Base-by-base conservation (phyloP, 2,797 vertebrate species). In the Spheniscus humboldti region DNA sequence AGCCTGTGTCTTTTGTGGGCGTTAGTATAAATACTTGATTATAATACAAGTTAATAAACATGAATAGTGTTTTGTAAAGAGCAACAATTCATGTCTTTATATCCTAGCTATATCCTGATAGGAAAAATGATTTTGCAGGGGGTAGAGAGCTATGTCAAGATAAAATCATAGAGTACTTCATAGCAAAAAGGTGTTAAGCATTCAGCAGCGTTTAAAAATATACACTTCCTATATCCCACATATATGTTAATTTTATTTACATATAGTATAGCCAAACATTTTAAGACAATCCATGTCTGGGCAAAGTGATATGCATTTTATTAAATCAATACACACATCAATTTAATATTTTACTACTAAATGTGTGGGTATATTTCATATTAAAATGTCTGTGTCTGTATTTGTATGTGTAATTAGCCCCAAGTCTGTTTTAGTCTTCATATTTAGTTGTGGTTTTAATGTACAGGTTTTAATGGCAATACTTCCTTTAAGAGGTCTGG, bases 401-500 rank as follows among this genome's bases (percentile, higher is more conserved):
- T 84, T 67, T 80, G 18, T 79, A 74, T 48, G 8, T 20, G 13
- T 41, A 66, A 82, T 55, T 79, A 90, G 13, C 13, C 7, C 23
- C 33, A 90, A 68, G 17, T 13, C 31, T 80, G 20, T 67, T 76
- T 33, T 23, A 52, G 18, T 80, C 67, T 88, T 37, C 47, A 63
- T 24, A 23, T 39, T 60, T 43, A 79, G 18, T 75, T 67, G 43
- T 35, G 35, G 35, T 50, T 85, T 62, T 62, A 83, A 95, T 93
- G 48, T 31, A 33, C 31, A 86, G 45, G 45, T 88, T 88, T 88
- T 73, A 91, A 89, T 57, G n/a, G 52, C 45, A 85, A 84, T 60
- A 81, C 37, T 55, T 86, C 78, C 20, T 86, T 73, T 41, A 73
- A 93, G 78, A 96, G 56, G 95, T 68, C 64, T 96, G 91, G 63